Base-by-base conservation (phyloP, 2,888 invertebrate genomes). In the Pseudococcus jackbeardsleyi region DNA sequence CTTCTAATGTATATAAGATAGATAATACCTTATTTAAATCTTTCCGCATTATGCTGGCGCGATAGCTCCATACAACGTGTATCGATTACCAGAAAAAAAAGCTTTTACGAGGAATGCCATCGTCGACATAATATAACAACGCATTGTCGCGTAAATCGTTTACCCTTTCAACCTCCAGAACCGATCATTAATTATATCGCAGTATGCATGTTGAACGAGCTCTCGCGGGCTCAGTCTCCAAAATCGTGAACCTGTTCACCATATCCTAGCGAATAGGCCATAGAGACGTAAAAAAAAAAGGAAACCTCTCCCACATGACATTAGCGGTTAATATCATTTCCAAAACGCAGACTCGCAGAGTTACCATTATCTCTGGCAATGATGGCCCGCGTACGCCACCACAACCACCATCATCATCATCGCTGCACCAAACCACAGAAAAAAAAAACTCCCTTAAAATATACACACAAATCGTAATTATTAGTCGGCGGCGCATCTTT, bases 91-190 rank as follows among this genome's bases (percentile, higher is more conserved):
- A 72, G 22, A 33, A 72, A 72, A 33, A 33, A 72, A 72, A 26
- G 33, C 72, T 72, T 72, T 72, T 72, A 72, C 72, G 72, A 72
- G 33, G 72, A 72, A 72, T 72, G 72, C 72, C 72, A 72, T 72
- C 64, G 11, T 64, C 72, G 72, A 72, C 72, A 72, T 33, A 42
- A 42, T 42, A 42, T 42, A 72, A 72, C 33, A 33, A 85, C 85
- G 86, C 33, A 88, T 82, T 88, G 82, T 88, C 88, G 88, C 88
- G 33, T 82, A 82, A 88, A 88, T 82, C 59, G 79, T 79, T 88
- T 88, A 88, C 88, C 79, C 88, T 77, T 88, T 50, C 79, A 82
- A 82, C 79, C 79, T 82, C 79, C 46, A 22, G 64, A 22, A 42
- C 46, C 19, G 79, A 82, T 82, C 79, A 72, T 72, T 72, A 72